Evolutionary conservation across 1,140 invertebrate species (phyloP), one percentile per base, ranked within the genome.

Genomic region (Aricia agestis): DNA sequence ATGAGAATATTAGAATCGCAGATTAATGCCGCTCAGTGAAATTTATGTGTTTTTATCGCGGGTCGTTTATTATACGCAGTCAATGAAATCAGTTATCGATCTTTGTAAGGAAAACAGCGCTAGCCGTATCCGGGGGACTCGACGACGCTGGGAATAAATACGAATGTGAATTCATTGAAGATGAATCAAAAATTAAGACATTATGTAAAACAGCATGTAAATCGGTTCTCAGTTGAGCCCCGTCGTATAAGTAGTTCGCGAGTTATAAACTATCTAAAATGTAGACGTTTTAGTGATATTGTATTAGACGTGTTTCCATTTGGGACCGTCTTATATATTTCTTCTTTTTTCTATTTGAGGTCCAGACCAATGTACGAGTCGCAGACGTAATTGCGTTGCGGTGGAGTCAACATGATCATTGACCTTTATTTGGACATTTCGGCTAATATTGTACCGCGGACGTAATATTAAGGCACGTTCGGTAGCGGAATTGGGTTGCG

Each of bases 401-500:
- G 70, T 68, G 67, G 19, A 66, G 59, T 81, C 79, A 73, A 78
- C 76, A 72, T 73, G 76, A 79, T 71, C 77, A 74, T 74, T 80
- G 78, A 83, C 79, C 78, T 77, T 63, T 68, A 72, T 70, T 67
- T 42, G 58, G 67, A 72, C 65, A 76, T 73, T 77, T 74, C 36
- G 74, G 74, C 67, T 69, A 67, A 70, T 69, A 69, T 67, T 69
- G 59, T 69, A 69, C 68, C 66, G 68, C 74, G 71, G 75, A 45
- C 73, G 74, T 72, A 76, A 74, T 74, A 79, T 77, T 71, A 79
- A 80, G 71, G 73, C 79, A 85, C 80, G 79, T 82, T 77, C 74
- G 74, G 79, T 78, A 80, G 82, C 81, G 80, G 85, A 85, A 87
- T 87, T 87, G 72, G 78, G 81, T 79, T 86, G 82, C 76, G 82